Base-by-base conservation (phyloP, 2,797 vertebrate species). In the Helostoma temminkii region DNA sequence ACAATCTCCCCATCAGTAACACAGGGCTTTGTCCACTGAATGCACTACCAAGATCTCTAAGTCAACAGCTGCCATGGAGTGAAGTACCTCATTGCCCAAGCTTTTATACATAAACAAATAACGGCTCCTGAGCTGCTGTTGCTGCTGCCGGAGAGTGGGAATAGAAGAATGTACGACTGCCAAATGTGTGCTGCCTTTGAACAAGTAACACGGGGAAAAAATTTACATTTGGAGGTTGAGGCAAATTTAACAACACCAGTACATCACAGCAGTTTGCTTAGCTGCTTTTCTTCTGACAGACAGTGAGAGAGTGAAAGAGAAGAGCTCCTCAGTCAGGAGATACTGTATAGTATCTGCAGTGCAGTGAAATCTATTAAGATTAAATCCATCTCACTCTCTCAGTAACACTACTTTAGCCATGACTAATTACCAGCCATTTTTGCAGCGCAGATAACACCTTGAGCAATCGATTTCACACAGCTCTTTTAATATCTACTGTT, bases 391-490 rank as follows among this genome's bases (percentile, higher is more conserved):
- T 86, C 81, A 12, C 77, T 84, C 82, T 74, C 65, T 85, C 71
- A 1, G 68, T 82, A 89, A 89, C 84, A 72, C 88, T 91, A 80
- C 90, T 91, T 91, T 89, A 89, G 86, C 88, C 88, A 53, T 91
- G 91, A 92, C 90, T 92, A 92, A 93, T 92, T 92, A 91, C 85
- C 79, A 86, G 86, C 70, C 85, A 80, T 88, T 90, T 91, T 73
- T 89, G 82, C 70, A 2, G 82, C 28, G 18, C 74, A 78, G 90
- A 92, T 90, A 91, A 90, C 89, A 91, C 90, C 89, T 91, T 81
- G 82, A 89, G 88, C 85, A 82, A 92, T 93, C 85, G 84, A 91
- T 93, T 91, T 89, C 89, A 91, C 89, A 86, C 86, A 60, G 82
- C 86, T 84, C 86, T 86, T 76, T 83, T 92, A 90, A 90, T 91